A percentile compares a stretch with the other conserved stretches of the same genome.
Conservation (phyloP, 1,140 invertebrate genomes). For the Macrobrachium rosenbergii region DNA sequence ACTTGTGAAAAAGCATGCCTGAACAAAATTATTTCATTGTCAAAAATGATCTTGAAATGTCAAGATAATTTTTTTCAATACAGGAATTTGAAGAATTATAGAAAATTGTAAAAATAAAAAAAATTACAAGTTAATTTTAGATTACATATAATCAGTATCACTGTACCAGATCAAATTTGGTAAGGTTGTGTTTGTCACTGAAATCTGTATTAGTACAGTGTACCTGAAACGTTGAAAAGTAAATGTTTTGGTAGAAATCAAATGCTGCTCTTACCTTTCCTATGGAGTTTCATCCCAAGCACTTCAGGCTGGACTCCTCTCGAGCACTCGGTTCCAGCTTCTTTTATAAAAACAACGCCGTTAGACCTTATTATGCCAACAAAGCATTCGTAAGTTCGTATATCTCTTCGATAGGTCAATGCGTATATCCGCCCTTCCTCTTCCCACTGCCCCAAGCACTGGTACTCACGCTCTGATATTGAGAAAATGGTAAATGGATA, state of each 20-base stretch:
- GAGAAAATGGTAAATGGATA: background rate
- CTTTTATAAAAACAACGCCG: conserved; percentile 77
- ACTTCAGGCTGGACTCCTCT: conserved; percentile 76
- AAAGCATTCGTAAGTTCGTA: conserved; percentile 79
- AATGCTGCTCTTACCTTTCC: conserved; percentile 60
- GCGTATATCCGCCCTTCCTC: conserved; percentile 79
- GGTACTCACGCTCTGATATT: conserved; percentile 77
- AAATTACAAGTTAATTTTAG: too few relatives aligned
- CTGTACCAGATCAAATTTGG: too few relatives aligned
- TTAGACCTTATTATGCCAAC: conserved; percentile 77
- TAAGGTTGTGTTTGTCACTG: too few relatives aligned
- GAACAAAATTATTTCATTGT: too few relatives aligned
- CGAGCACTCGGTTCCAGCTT: conserved; percentile 79
- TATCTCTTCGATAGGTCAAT: conserved; percentile 79
- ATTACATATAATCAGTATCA: too few relatives aligned
- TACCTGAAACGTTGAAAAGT: too few relatives aligned
- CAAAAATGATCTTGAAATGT: too few relatives aligned
- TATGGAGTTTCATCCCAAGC: conserved; percentile 78
- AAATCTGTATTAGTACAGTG: too few relatives aligned
- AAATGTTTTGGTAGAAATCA: background rate
- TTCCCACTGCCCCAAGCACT: conserved; percentile 80
- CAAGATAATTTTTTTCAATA: too few relatives aligned
- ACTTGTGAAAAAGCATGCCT: too few relatives aligned
- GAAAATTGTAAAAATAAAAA: too few relatives aligned
- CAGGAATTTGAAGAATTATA: too few relatives aligned